Conservation (phyloP, 2,113 vertebrate species). For the Myiagra hebetior region DNA sequence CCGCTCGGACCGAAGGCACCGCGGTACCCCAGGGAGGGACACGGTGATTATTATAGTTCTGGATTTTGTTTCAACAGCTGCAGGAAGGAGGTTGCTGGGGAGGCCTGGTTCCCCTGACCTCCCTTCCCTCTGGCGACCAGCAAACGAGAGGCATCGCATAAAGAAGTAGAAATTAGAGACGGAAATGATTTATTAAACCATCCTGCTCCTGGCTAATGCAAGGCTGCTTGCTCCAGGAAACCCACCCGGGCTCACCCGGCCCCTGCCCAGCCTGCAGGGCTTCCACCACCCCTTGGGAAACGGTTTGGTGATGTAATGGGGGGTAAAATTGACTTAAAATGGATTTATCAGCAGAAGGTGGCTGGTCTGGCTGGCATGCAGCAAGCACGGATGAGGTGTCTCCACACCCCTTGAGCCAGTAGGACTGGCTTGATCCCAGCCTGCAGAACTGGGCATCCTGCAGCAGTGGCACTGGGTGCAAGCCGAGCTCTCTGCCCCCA, state of each 20-base stretch:
- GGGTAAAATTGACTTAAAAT: neutral
- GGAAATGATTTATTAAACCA: conserved; percentile 57
- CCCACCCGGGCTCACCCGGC: neutral
- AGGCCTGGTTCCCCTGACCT: conserved; percentile 48
- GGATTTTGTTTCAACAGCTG: conserved; percentile 63
- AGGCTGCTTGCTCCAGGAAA: conserved; percentile 6
- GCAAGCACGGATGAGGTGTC: accelerated
- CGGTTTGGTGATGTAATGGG: neutral
- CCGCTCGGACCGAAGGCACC: accelerated
- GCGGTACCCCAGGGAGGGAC: neutral
- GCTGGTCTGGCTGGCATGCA: neutral
- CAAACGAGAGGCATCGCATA: neutral
- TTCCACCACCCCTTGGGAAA: neutral
- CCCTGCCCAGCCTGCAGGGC: neutral
- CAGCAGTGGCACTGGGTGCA: neutral
- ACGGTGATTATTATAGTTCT: neutral
- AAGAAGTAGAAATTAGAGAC: conserved; percentile 13
- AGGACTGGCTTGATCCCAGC: neutral
- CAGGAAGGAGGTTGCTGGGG: conserved; percentile 56
- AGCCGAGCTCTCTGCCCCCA: neutral
- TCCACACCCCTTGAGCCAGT: accelerated
- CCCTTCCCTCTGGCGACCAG: conserved; percentile 26
- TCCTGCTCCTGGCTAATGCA: neutral
- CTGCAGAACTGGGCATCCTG: neutral
- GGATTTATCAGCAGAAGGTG: neutral